Conservation (phyloP, 2,888 invertebrate genomes). For the Clepsis dumicolana region DNA sequence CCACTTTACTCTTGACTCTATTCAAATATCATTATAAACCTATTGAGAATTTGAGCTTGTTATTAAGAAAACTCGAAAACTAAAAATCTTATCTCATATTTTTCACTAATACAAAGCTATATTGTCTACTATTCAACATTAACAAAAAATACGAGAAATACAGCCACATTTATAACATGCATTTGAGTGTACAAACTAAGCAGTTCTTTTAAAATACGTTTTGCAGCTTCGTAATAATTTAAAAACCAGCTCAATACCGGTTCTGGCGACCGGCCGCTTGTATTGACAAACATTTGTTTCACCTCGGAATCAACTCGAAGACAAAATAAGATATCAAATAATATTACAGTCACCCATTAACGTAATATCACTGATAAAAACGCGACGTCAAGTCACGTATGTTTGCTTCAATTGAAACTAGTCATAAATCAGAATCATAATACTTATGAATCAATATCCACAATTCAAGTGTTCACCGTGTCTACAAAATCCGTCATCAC, state of each 20-base stretch:
- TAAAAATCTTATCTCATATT: too few relatives aligned
- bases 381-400: not conserved
- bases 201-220: not conserved
- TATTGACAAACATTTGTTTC: not conserved
- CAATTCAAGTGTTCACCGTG: not conserved
- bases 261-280: not conserved
- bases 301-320: not conserved
- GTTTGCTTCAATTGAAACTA: not conserved
- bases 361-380: conserved; percentile 3
- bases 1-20: too few relatives aligned
- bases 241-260: conserved; percentile 15
- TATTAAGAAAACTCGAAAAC: too few relatives aligned
- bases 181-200: too few relatives aligned
- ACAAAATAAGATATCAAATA: not conserved
- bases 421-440: not conserved
- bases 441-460: not conserved
- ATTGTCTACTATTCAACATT: too few relatives aligned
- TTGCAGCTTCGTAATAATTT: not conserved
- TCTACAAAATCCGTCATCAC: not conserved
- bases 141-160: too few relatives aligned
- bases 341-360: not conserved
- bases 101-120: too few relatives aligned
- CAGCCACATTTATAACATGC: too few relatives aligned
- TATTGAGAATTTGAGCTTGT: too few relatives aligned
- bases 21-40: too few relatives aligned